phyloP scores from a whole-genome alignment of 2,797 vertebrate species.

The Periophthalmus magnuspinnatus region DNA sequence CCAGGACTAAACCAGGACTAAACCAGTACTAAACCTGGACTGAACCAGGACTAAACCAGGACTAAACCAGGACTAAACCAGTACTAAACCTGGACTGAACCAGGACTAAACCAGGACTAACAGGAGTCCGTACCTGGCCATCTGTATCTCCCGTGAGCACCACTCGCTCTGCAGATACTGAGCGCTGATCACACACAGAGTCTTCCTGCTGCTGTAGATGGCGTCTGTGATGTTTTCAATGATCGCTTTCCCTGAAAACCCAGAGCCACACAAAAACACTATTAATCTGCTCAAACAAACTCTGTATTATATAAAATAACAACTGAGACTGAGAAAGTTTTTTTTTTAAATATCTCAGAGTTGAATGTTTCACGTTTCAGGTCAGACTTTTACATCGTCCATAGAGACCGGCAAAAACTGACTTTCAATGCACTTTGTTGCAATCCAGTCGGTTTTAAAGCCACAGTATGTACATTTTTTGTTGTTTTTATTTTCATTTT shows the following conservation, averaged over 20 bases:
- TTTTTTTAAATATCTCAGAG: no score
- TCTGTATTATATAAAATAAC: no score
- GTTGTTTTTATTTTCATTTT: no score
- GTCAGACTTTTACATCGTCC: no score
- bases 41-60: not conserved
- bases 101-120: not conserved
- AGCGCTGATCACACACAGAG: constrained; percentile 11
- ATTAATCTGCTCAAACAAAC: no score
- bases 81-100: not conserved
- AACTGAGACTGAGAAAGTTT: no score
- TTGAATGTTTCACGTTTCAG: no score
- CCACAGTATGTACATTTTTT: no score
- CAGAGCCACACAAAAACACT: no score
- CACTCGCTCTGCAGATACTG: constrained; percentile 9
- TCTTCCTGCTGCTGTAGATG: constrained; percentile 5
- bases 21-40: not conserved
- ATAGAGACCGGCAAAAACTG: no score
- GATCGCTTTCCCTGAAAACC: not conserved
- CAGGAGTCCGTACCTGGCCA: not conserved
- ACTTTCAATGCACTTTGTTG: no score
- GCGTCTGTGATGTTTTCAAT: constrained; percentile 12
- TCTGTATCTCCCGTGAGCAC: constrained; percentile 14
- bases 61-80: not conserved
- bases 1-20: not conserved
- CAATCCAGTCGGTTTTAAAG: no score